Evolutionary conservation across 2,797 vertebrate species (phyloP).

Genomic region (Brachyrhaphis roseni): DNA sequence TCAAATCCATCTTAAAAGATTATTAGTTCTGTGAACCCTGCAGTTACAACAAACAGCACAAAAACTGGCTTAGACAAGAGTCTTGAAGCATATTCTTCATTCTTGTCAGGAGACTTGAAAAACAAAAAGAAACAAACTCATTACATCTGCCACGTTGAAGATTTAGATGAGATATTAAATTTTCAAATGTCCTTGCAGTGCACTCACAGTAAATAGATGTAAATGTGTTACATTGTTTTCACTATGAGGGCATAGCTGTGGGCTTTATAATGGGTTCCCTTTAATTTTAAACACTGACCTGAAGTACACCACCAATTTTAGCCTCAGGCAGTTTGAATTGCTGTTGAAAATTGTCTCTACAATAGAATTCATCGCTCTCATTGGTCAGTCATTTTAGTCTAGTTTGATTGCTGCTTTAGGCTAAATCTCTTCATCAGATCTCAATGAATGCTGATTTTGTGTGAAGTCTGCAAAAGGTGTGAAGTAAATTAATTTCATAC

Average conservation of each 20-base stretch:
- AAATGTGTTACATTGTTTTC: conserved; percentile 14
- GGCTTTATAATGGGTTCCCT: conserved; percentile 28
- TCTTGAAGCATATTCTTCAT: conserved; percentile 32
- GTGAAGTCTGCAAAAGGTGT: conserved; percentile 68
- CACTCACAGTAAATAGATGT: conserved; percentile 1
- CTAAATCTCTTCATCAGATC: conserved; percentile 56
- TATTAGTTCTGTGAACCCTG: neutral
- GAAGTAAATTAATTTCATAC: conserved; percentile 76
- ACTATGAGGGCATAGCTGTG: conserved; percentile 18
- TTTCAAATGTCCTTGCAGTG: conserved; percentile 21
- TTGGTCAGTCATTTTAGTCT: conserved; percentile 51
- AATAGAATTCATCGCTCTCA: conserved; percentile 47
- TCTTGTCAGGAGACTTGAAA: conserved; percentile 45
- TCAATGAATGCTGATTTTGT: conserved; percentile 59
- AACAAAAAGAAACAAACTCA: conserved; percentile 35
- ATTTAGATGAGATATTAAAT: conserved; percentile 21
- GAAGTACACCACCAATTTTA: conserved; percentile 20
- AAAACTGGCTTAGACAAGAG: conserved; percentile 52
- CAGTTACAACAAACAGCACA: conserved; percentile 18
- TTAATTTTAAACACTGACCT: conserved; percentile 47
- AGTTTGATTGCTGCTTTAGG: conserved; percentile 45
- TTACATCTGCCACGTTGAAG: conserved; percentile 26
- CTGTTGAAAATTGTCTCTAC: conserved; percentile 44
- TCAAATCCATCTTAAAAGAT: neutral
- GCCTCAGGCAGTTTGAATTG: conserved; percentile 29